Conservation (phyloP, 2,797 vertebrate genomes). For the Dryobates pubescens region DNA sequence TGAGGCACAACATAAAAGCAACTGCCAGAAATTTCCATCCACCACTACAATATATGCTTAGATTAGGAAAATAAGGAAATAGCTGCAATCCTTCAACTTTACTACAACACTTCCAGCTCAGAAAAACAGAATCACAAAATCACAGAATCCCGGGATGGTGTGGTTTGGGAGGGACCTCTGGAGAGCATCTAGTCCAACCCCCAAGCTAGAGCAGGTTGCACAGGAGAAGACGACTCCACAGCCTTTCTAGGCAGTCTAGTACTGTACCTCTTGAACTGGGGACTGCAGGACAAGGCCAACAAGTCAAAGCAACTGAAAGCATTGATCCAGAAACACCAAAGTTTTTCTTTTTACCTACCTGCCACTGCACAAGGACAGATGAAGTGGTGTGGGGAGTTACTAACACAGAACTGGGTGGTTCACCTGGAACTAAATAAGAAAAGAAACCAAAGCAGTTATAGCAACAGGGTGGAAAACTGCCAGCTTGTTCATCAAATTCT, state of each 20-base stretch:
- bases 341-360: constrained; percentile 80
- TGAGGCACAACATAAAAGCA: not conserved
- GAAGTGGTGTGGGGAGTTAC: constrained; percentile 93
- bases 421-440: constrained; percentile 86
- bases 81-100: not conserved
- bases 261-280: no score
- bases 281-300: not conserved
- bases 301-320: not conserved
- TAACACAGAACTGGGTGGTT: constrained; percentile 87
- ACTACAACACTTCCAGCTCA: not conserved
- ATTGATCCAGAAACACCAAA: not conserved
- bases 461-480: not conserved
- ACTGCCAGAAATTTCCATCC: not conserved
- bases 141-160: no score
- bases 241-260: no score
- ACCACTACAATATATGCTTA: not conserved
- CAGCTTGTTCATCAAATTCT: not conserved
- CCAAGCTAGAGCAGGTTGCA: no score
- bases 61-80: not conserved
- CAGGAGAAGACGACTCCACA: no score
- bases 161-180: no score
- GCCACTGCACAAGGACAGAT: constrained; percentile 94
- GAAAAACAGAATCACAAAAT: not conserved
- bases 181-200: no score
- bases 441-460: not conserved